Percentiles rank a stretch among this genome's conserved stretches.
Evolutionary conservation across 2,113 vertebrate genomes (phyloP).

Genomic region (Tylochromis polylepis): DNA sequence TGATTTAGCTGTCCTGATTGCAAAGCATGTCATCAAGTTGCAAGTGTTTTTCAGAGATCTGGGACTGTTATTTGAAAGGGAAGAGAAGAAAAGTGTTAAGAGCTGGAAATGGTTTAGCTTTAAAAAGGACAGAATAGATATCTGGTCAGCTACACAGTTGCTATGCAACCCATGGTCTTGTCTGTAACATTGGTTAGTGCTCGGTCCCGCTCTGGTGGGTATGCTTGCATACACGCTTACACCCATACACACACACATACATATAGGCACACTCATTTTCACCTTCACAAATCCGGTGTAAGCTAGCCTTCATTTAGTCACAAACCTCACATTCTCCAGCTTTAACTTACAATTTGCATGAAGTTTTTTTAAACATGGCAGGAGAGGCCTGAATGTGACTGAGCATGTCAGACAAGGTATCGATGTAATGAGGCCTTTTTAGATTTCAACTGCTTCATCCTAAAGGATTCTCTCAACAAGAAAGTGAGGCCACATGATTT

Average conservation of each 20-base stretch:
- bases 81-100: slow-evolving; percentile 31
- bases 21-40: slow-evolving; percentile 12
- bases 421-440: neutral
- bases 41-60: slow-evolving; percentile 18
- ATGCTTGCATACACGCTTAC: slow-evolving; percentile 19
- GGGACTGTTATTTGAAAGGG: slow-evolving; percentile 27
- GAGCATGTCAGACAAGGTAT: neutral
- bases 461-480: neutral
- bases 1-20: slow-evolving; percentile 1
- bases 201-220: slow-evolving; percentile 47
- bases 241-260: neutral
- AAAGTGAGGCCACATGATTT: neutral
- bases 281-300: neutral
- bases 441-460: neutral
- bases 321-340: neutral
- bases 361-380: neutral
- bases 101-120: slow-evolving; percentile 47
- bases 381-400: neutral
- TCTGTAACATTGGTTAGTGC: slow-evolving; percentile 50
- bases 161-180: slow-evolving; percentile 73
- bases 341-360: neutral
- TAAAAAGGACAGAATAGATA: slow-evolving; percentile 57
- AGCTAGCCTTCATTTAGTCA: slow-evolving; percentile 1
- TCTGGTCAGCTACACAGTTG: slow-evolving; percentile 75
- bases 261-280: neutral